These are phyloP conservation scores for Stenurella melanura DNA, from an alignment of 2,888 invertebrate genomes.

Conservation along the genomic window DNA sequence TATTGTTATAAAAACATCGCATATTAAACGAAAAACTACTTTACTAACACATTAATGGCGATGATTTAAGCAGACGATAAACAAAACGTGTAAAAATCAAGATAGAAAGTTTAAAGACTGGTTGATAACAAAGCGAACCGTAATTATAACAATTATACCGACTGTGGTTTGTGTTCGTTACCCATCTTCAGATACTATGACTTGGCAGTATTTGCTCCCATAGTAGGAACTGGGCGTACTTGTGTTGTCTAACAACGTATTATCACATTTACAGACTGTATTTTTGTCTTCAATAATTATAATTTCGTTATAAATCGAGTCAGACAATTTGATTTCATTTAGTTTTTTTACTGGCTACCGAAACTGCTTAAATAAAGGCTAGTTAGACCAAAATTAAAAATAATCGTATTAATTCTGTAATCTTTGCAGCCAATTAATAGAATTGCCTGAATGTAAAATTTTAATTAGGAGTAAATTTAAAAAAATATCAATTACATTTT, in stretches of 20 bases:
- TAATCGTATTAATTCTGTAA: too few species aligned
- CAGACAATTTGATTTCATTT: background rate
- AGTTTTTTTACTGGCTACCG: background rate
- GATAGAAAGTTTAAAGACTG: conserved; percentile 53
- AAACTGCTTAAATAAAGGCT: background rate
- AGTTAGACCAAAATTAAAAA: too few species aligned
- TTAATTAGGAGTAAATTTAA: too few species aligned
- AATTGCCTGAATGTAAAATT: too few species aligned
- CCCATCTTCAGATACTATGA: conserved; percentile 61
- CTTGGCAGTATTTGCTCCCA: conserved; percentile 56
- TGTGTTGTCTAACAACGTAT: conserved; percentile 65
- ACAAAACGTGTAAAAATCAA: conserved; percentile 57
- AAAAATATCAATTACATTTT: too few species aligned
- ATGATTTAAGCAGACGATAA: conserved; percentile 42
- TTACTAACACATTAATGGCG: conserved; percentile 25
- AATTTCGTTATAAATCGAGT: conserved; percentile 47
- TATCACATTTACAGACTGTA: conserved; percentile 63
- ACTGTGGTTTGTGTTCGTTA: conserved; percentile 56
- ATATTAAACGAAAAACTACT: conserved; percentile 4
- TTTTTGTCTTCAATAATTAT: conserved; percentile 58
- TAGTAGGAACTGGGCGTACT: conserved; percentile 64
- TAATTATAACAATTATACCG: conserved; percentile 62
- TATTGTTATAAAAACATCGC: background rate
- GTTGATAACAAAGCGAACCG: conserved; percentile 55
- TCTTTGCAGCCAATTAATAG: too few species aligned